Evolutionary conservation across 2,113 vertebrate species (phyloP).

Genomic region (Perca fluviatilis): DNA sequence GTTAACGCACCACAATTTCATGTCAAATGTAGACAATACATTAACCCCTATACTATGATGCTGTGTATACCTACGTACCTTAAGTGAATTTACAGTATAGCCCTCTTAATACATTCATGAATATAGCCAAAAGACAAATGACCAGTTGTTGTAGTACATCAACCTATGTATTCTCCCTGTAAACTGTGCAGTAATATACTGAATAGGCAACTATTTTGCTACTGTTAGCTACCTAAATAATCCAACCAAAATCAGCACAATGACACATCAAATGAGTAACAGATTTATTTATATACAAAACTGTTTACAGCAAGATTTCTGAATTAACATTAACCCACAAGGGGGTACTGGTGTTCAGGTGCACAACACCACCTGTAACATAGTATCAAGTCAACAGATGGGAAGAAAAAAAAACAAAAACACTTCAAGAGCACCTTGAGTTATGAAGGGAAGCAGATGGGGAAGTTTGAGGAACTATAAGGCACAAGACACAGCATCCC

Average conservation of each 20-base stretch:
- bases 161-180: background rate
- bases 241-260: slow-evolving; percentile 1
- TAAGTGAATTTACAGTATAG: background rate
- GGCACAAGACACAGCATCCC: slow-evolving; percentile 83
- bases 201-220: background rate
- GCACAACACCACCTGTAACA: slow-evolving; percentile 65
- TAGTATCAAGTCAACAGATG: slow-evolving; percentile 74
- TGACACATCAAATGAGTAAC: slow-evolving; percentile 76
- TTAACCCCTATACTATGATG: no score
- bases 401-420: slow-evolving; percentile 40
- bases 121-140: background rate
- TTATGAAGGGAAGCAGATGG: slow-evolving; percentile 68
- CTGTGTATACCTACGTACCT: background rate
- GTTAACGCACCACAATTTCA: slow-evolving; percentile 1
- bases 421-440: slow-evolving; percentile 79
- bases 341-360: slow-evolving; percentile 64
- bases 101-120: no score
- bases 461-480: slow-evolving; percentile 72
- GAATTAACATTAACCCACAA: slow-evolving; percentile 71
- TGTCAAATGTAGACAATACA: no score
- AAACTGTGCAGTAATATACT: background rate
- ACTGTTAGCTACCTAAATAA: background rate
- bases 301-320: slow-evolving; percentile 86
- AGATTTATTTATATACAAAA: slow-evolving; percentile 87
- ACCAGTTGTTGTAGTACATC: background rate